Percentiles rank a stretch among this genome's conserved stretches.
These are phyloP conservation scores for Leucophenga montana DNA, from an alignment of 2,888 invertebrate species.

Conservation along the genomic window DNA sequence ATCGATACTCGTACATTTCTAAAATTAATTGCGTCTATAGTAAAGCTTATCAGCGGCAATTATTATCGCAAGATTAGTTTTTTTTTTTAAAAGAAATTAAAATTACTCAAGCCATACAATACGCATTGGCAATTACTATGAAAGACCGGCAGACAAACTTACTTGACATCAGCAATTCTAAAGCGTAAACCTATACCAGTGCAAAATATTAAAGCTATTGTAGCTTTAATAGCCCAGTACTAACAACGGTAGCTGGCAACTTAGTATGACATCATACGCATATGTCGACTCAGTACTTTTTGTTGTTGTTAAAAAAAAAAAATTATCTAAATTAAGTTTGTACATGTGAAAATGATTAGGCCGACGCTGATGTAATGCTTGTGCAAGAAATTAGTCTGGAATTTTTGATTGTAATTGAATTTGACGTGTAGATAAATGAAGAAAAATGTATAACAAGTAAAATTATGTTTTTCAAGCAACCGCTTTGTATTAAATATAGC, in stretches of 20 bases:
- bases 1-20: neutral
- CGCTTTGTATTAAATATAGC: too few relatives aligned
- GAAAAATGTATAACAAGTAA: too few relatives aligned
- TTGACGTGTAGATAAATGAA: too few relatives aligned
- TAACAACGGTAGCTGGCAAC: neutral
- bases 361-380: slow-evolving; percentile 17
- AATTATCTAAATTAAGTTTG: slow-evolving; percentile 18
- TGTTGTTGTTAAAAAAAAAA: neutral
- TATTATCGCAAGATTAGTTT: neutral
- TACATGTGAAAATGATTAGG: neutral
- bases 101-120: slow-evolving; percentile 2
- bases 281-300: neutral
- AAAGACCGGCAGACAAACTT: too few relatives aligned
- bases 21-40: neutral
- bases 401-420: too few relatives aligned
- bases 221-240: neutral
- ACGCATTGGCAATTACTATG: too few relatives aligned
- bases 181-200: too few relatives aligned
- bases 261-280: slow-evolving; percentile 3
- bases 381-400: slow-evolving; percentile 19
- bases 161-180: too few relatives aligned
- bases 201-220: too few relatives aligned
- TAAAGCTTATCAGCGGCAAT: slow-evolving; percentile 1
- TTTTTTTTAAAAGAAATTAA: neutral
- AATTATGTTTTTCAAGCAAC: too few relatives aligned